A percentile compares a stretch with the other conserved stretches of the same genome.
These are phyloP conservation scores for Papilio glaucus DNA, from an alignment of 1,140 invertebrate genomes.

Conservation along the genomic window DNA sequence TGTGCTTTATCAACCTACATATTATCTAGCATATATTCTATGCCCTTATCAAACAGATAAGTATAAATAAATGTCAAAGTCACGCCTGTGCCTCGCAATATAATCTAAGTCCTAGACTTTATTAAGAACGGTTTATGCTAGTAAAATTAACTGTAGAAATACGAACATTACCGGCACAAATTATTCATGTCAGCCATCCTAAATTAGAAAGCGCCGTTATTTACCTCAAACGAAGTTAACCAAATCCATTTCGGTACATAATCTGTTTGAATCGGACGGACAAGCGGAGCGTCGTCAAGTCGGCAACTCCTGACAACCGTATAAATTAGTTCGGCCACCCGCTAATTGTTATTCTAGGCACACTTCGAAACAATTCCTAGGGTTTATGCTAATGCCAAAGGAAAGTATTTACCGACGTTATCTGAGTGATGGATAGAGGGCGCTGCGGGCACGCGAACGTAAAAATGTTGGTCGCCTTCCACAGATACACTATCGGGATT, in stretches of 20 bases:
- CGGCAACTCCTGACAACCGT: constrained; percentile 1
- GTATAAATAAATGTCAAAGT: too few species aligned
- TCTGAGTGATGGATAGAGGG: constrained; percentile 57
- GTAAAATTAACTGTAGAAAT: background rate
- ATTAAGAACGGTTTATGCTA: background rate
- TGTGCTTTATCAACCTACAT: too few species aligned
- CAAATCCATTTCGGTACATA: constrained; percentile 22
- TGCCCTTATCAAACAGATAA: too few species aligned
- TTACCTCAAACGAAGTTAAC: constrained; percentile 4
- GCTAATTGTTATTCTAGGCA: constrained; percentile 39
- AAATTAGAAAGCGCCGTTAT: background rate
- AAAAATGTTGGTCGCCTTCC: constrained; percentile 18
- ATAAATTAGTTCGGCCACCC: constrained; percentile 26
- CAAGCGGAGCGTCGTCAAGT: constrained; percentile 22
- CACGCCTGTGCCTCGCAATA: too few species aligned
- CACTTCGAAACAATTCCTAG: constrained; percentile 50
- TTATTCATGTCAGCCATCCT: background rate
- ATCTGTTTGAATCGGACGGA: constrained; percentile 27
- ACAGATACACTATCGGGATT: constrained; percentile 10
- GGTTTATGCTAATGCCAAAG: constrained; percentile 53
- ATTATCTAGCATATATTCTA: too few species aligned
- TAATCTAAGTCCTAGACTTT: too few species aligned
- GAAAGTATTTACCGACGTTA: constrained; percentile 54
- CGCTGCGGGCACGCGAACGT: constrained; percentile 48
- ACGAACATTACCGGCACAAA: background rate